Base-by-base conservation (phyloP, 2,797 vertebrate genomes). In the Chloroceryle inda region DNA sequence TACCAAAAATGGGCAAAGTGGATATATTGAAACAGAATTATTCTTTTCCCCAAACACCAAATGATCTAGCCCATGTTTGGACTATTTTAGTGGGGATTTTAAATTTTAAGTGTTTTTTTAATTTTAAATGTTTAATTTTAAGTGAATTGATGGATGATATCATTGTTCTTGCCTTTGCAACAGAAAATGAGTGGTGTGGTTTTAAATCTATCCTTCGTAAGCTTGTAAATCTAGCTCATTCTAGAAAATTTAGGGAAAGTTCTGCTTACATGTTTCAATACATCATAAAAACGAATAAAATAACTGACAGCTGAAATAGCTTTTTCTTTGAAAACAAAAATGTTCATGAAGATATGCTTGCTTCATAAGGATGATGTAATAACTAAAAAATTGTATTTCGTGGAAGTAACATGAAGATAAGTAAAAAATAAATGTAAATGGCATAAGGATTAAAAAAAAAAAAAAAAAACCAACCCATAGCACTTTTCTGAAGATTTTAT, bases 81-180 rank as follows among this genome's bases (percentile, higher is more conserved):
- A 26, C 27, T 85, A 35, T 71, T 82, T 69, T 66, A 74, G 18
- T 35, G 33, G 24, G 49, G 3, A 42, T 53, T 7, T 40, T 40
- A 11, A 0, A 0, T 27, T 50, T 50, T 50, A 26, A 50, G 26
- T 27, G 26, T 50, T 38, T 42, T 7, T 40, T 40, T 40, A 0
- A 0, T 27, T 50, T 50, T 50, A 26, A 50, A 14, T 17, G 15
- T 50, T 53, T 7, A 0, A 0, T 10, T 45, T 19, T 78, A 27
- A 31, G 18, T 61, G 31, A 68, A 23, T 44, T 63, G 55, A 40
- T 55, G 62, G 18, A 44, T 58, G 5, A 10, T 66, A 67, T 11
- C 31, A 22, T 2, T 90, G 23, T 61, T 69, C 27, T 64, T 92
- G 55, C 59, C 74, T 92, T 69, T 78, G 58, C 31, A 53, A 58